Evolutionary conservation across 1,140 invertebrate genomes (phyloP), one percentile per base, ranked within the genome.

Genomic region (Phenacoccus solenopsis): DNA sequence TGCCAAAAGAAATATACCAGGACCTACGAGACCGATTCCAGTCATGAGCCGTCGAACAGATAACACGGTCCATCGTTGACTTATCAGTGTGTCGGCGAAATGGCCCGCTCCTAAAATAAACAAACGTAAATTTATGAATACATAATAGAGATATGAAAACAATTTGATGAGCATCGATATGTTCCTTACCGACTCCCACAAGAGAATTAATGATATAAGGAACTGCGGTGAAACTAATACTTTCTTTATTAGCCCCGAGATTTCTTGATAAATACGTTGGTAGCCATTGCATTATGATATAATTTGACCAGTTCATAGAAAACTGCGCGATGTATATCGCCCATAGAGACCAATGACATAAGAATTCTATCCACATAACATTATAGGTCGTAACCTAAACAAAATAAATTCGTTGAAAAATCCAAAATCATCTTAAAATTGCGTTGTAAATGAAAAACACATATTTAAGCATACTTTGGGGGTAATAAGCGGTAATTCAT

Each of bases 221-320:
- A 75, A 90, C 81, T 4, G 89, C 89, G 56, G 89, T 90, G 59
- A 89, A 81, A 81, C 88, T 90, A 71, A 91, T 86, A 76, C 86
- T 86, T 76, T 87, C 84, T 73, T 84, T 83, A 73, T 88, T 85
- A 16, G 86, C 88, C 20, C 85, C 86, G 22, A 91, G 80, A 75
- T 84, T 85, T 67, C 84, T 78, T 2, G 84, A 78, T 73, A 91
- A 78, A 77, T 91, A 91, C 5, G 88, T 90, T 1, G 89, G 89
- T 71, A 91, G 78, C 89, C 89, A 91, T 75, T 90, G 88, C 88
- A 90, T 90, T 72, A 91, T 88, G 71, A 91, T 90, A 74, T 91
- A 90, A 74, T 87, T 90, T 32, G 86, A 88, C 89, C 89, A 91
- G 77, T 90, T 90, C 89, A 91, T 91, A 24, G 87, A 84, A 79